These are phyloP conservation scores for Ectemnius continuus DNA, from an alignment of 2,888 invertebrate genomes.

Conservation along the genomic window DNA sequence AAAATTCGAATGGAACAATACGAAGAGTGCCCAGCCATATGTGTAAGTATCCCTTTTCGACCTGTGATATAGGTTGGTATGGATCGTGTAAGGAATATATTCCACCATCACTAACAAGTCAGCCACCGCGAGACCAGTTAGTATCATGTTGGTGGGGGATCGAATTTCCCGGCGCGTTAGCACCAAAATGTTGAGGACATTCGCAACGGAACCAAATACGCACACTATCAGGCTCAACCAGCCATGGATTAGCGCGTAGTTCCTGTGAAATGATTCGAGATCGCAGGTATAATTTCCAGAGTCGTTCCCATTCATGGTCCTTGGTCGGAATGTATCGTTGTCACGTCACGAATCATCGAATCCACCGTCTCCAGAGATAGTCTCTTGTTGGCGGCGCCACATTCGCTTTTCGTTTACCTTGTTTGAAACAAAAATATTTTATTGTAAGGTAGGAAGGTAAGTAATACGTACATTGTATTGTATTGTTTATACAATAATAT, in stretches of 20 bases:
- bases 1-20: slow-evolving; percentile 94
- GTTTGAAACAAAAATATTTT: too few species aligned
- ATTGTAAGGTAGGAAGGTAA: too few species aligned
- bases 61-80: slow-evolving; percentile 84
- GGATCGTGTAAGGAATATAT: slow-evolving; percentile 93
- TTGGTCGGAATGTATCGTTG: not conserved
- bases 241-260: slow-evolving; percentile 89
- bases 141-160: slow-evolving; percentile 94
- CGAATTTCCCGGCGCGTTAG: slow-evolving; percentile 93
- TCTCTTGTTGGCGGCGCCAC: too few species aligned
- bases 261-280: slow-evolving; percentile 82
- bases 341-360: too few species aligned
- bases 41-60: slow-evolving; percentile 80
- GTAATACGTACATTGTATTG: too few species aligned
- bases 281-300: slow-evolving; percentile 78
- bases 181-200: slow-evolving; percentile 94
- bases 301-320: slow-evolving; percentile 22
- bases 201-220: slow-evolving; percentile 92
- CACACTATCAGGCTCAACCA: slow-evolving; percentile 92
- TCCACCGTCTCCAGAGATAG: too few species aligned
- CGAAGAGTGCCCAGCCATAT: slow-evolving; percentile 90
- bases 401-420: too few species aligned
- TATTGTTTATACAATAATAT: too few species aligned
- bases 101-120: slow-evolving; percentile 97
- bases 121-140: slow-evolving; percentile 93